Conservation (phyloP, 2,113 vertebrate genomes). For the Piaya cayana region DNA sequence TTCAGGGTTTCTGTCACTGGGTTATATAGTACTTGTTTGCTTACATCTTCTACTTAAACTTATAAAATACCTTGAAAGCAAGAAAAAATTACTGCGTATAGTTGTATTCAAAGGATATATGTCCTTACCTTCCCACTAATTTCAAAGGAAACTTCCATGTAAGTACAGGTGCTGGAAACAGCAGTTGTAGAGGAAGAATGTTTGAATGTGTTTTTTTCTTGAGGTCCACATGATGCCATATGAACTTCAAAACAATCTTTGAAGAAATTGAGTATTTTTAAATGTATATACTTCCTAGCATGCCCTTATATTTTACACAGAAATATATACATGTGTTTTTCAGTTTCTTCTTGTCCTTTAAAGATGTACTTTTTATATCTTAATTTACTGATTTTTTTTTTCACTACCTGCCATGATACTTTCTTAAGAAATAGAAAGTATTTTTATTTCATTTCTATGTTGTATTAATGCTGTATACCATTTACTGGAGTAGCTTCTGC, state of each 20-base stretch:
- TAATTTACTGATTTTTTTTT: neutral
- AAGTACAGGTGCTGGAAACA: neutral
- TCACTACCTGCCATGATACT: neutral
- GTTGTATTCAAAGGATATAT: neutral
- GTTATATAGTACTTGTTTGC: neutral
- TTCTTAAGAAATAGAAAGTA: neutral
- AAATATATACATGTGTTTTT: neutral
- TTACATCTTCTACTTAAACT: neutral
- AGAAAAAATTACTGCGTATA: neutral
- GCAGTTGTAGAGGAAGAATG: neutral
- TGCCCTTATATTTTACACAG: neutral
- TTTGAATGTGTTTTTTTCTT: neutral
- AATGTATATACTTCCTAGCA: neutral
- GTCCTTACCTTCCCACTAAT: neutral
- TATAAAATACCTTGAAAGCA: neutral
- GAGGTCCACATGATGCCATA: neutral
- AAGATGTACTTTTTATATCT: neutral
- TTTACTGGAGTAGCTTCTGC: constrained; percentile 25
- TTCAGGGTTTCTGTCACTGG: neutral
- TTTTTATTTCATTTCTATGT: neutral
- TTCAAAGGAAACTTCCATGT: neutral
- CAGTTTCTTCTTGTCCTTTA: neutral
- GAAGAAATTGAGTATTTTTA: neutral
- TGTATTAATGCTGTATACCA: constrained; percentile 19
- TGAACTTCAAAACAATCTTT: neutral